phyloP scores from a whole-genome alignment of 2,888 invertebrate genomes.

The Leucophora obtusa region DNA sequence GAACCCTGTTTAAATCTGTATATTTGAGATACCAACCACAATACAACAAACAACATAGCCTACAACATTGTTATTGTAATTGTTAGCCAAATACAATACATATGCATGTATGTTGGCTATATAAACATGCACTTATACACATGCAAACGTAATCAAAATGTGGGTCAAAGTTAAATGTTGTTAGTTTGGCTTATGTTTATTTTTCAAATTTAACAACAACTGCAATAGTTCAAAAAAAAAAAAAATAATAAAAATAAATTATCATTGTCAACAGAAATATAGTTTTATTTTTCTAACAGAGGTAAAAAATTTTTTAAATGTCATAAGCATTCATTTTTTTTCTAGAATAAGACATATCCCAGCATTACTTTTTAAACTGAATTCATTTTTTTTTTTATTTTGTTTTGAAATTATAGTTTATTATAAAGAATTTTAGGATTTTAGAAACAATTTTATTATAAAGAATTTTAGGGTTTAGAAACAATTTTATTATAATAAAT shows the following conservation, averaged over 20 bases:
- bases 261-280: neutral
- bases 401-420: no score
- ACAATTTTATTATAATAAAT: no score
- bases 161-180: slow-evolving; percentile 59
- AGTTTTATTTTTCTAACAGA: neutral
- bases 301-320: neutral
- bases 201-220: slow-evolving; percentile 2
- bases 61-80: slow-evolving; percentile 47
- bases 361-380: no score
- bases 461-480: no score
- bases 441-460: no score
- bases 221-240: neutral
- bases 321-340: neutral
- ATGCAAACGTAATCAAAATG: neutral
- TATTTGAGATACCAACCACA: slow-evolving; percentile 24
- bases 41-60: slow-evolving; percentile 39
- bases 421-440: no score
- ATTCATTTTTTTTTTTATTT: no score
- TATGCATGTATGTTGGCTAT: slow-evolving; percentile 23
- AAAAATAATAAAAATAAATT: no score
- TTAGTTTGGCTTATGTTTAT: slow-evolving; percentile 14
- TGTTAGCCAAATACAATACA: slow-evolving; percentile 49
- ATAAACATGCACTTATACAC: neutral
- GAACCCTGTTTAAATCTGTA: neutral
- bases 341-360: neutral